Conservation (phyloP, 2,888 invertebrate species). For the Acrobasis suavella region DNA sequence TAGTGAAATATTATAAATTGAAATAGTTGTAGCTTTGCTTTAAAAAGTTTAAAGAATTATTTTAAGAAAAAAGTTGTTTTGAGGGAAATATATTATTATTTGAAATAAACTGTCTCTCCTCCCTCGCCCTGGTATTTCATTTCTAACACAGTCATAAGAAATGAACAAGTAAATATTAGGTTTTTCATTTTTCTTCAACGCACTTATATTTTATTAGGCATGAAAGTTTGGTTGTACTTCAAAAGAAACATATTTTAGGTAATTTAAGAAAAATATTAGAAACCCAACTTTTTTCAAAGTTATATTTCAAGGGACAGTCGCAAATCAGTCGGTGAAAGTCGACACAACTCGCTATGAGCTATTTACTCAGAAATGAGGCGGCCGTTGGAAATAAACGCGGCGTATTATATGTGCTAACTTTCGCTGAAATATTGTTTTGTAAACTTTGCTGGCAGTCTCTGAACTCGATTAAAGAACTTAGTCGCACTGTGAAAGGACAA, state of each 20-base stretch:
- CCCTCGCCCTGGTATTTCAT: too few relatives aligned
- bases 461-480: constrained; percentile 20
- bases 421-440: constrained; percentile 22
- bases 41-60: too few relatives aligned
- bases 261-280: background rate
- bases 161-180: too few relatives aligned
- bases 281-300: background rate
- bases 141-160: too few relatives aligned
- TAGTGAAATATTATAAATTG: too few relatives aligned
- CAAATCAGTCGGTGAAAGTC: background rate
- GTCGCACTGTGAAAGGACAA: background rate
- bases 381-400: constrained; percentile 21
- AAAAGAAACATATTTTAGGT: background rate
- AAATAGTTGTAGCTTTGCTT: too few relatives aligned
- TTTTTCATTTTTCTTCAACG: too few relatives aligned
- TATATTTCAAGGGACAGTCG: background rate
- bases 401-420: constrained; percentile 22
- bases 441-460: constrained; percentile 7
- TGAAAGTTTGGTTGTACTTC: background rate
- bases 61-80: too few relatives aligned
- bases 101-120: too few relatives aligned
- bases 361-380: constrained; percentile 19
- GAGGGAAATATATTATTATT: too few relatives aligned
- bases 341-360: constrained; percentile 5
- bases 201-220: too few relatives aligned